A percentile compares a stretch with the other conserved stretches of the same genome.
phyloP scores from a whole-genome alignment of 2,797 vertebrate genomes.

The Cichlasoma orientale region DNA sequence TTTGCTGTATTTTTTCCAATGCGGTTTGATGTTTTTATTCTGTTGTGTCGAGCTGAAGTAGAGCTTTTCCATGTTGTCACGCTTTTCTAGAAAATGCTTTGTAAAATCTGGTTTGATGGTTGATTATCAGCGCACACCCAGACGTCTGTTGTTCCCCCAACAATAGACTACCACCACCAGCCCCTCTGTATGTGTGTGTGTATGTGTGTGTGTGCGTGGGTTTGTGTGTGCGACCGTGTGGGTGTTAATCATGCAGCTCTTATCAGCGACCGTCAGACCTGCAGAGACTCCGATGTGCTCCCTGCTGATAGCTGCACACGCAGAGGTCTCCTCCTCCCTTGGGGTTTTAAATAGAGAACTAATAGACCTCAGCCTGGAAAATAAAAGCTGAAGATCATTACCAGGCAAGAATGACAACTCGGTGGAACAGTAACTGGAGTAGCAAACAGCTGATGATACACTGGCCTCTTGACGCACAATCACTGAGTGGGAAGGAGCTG shows the following conservation, averaged over 20 bases:
- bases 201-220: constrained; percentile 16
- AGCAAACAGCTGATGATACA: constrained; percentile 60
- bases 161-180: constrained; percentile 68
- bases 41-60: constrained; percentile 21
- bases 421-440: constrained; percentile 42
- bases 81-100: constrained; percentile 60
- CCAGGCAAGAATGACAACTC: constrained; percentile 54
- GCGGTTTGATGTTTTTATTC: constrained; percentile 18
- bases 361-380: constrained; percentile 72
- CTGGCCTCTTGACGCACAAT: constrained; percentile 50
- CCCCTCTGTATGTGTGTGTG: constrained; percentile 20
- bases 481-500: constrained; percentile 23
- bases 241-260: constrained; percentile 75
- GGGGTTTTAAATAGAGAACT: constrained; percentile 73
- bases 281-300: constrained; percentile 77
- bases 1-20: not conserved
- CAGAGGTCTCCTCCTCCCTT: constrained; percentile 66
- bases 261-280: constrained; percentile 81
- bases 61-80: constrained; percentile 47
- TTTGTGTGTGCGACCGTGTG: constrained; percentile 39
- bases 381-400: constrained; percentile 74
- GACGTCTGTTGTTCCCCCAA: constrained; percentile 75
- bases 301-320: constrained; percentile 75
- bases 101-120: constrained; percentile 75
- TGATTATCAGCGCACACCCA: constrained; percentile 76